These are phyloP conservation scores for Lycophotia porphyrea DNA, from an alignment of 2,888 invertebrate species.

Conservation along the genomic window DNA sequence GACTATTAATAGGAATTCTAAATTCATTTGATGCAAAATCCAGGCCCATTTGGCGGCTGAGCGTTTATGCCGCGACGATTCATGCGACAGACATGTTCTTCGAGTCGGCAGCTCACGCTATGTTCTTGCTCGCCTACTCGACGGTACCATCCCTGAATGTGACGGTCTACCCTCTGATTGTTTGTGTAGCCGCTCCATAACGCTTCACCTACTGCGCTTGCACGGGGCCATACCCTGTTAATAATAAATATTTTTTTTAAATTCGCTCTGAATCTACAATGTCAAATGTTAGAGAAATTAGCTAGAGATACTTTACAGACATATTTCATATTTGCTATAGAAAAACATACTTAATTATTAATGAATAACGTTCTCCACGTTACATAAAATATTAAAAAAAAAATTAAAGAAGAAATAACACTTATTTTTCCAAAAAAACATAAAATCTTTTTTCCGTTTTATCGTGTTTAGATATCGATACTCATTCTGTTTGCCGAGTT, in stretches of 20 bases:
- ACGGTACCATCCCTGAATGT: background rate
- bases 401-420: background rate
- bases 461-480: background rate
- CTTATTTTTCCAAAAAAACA: background rate
- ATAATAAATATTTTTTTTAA: background rate
- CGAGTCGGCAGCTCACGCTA: constrained; percentile 74
- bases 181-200: constrained; percentile 65
- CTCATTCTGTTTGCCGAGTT: background rate
- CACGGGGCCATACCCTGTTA: constrained; percentile 54
- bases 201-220: constrained; percentile 57
- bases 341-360: background rate
- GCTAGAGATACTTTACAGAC: background rate
- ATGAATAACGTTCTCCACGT: too few species aligned
- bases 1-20: background rate
- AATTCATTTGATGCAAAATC: constrained; percentile 78
- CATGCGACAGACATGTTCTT: constrained; percentile 91
- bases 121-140: constrained; percentile 31
- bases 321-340: background rate
- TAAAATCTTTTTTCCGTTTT: background rate
- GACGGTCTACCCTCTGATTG: too few species aligned
- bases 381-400: background rate
- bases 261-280: background rate
- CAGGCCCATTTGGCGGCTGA: constrained; percentile 93
- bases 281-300: background rate
- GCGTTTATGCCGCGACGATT: constrained; percentile 92